A percentile compares a stretch with the other conserved stretches of the same genome.
These are phyloP conservation scores for Percopsis transmontana DNA, from an alignment of 2,113 vertebrate genomes.

Conservation along the genomic window DNA sequence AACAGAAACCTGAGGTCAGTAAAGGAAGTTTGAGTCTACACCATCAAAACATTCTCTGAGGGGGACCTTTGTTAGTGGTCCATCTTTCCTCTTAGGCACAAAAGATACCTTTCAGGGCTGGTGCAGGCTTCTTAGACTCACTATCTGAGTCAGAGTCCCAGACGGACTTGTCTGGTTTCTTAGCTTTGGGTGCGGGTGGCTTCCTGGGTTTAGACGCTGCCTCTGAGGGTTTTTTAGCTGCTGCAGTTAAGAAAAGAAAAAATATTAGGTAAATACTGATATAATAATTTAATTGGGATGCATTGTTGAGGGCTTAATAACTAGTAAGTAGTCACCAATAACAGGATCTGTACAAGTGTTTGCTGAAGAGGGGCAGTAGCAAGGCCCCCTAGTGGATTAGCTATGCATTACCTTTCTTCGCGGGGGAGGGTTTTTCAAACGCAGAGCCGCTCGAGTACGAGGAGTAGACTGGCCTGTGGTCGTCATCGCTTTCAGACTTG, in stretches of 20 bases:
- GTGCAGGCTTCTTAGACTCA: constrained; percentile 81
- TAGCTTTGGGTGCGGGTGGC: constrained; percentile 83
- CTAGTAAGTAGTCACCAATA: too few species aligned
- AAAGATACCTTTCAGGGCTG: constrained; percentile 82
- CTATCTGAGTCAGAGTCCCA: constrained; percentile 96
- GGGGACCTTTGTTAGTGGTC: background rate
- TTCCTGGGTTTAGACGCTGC: constrained; percentile 84
- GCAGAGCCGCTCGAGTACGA: constrained; percentile 86
- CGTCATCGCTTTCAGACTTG: constrained; percentile 91
- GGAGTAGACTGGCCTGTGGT: constrained; percentile 83
- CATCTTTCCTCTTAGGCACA: background rate
- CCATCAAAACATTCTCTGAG: background rate
- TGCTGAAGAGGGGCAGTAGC: background rate
- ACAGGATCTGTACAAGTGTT: background rate
- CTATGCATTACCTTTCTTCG: constrained; percentile 86
- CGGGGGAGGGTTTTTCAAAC: constrained; percentile 82
- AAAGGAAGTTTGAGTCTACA: background rate
- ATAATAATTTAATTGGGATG: too few species aligned
- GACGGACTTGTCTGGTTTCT: constrained; percentile 88
- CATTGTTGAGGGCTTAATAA: too few species aligned
- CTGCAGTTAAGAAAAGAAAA: constrained; percentile 12
- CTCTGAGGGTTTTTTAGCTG: constrained; percentile 84
- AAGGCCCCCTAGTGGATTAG: constrained; percentile 37
- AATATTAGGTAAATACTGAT: background rate
- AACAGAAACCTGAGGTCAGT: background rate